Conservation (phyloP, 2,113 vertebrate species). For the Alligator sinensis region DNA sequence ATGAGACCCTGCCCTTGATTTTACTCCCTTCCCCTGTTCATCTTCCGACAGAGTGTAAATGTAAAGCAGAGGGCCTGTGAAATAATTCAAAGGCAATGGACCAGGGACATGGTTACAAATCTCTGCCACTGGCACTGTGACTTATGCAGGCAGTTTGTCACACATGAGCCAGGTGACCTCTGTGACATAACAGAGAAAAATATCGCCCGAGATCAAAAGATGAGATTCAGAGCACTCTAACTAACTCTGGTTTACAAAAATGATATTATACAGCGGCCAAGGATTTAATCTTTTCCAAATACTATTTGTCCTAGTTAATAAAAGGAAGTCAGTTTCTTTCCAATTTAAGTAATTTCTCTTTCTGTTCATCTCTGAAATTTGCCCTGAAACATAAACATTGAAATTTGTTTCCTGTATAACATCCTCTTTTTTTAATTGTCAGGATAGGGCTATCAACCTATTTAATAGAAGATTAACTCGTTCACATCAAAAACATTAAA, state of each 20-base stretch:
- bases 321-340: not conserved
- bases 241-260: slow-evolving; percentile 57
- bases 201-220: slow-evolving; percentile 81
- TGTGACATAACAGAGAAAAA: slow-evolving; percentile 88
- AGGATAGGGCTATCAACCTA: not conserved
- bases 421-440: not conserved
- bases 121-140: slow-evolving; percentile 90
- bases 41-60: slow-evolving; percentile 88
- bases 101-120: slow-evolving; percentile 97
- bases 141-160: slow-evolving; percentile 94
- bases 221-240: slow-evolving; percentile 71
- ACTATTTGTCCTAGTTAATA: rapidly evolving
- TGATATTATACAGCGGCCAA: not conserved
- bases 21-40: slow-evolving; percentile 90
- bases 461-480: not conserved
- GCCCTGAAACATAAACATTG: not conserved
- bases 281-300: not conserved
- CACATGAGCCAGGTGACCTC: slow-evolving; percentile 89
- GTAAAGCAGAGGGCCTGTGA: slow-evolving; percentile 87
- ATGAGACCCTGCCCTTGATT: slow-evolving; percentile 93
- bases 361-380: not conserved
- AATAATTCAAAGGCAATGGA: slow-evolving; percentile 99
- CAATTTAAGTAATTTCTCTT: slow-evolving; percentile 33
- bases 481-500: not conserved
- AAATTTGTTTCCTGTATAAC: not conserved